Percentiles rank a stretch among this genome's conserved stretches.
Evolutionary conservation across 2,113 vertebrate species (phyloP).

Genomic region (Onychorhynchus coronatus): DNA sequence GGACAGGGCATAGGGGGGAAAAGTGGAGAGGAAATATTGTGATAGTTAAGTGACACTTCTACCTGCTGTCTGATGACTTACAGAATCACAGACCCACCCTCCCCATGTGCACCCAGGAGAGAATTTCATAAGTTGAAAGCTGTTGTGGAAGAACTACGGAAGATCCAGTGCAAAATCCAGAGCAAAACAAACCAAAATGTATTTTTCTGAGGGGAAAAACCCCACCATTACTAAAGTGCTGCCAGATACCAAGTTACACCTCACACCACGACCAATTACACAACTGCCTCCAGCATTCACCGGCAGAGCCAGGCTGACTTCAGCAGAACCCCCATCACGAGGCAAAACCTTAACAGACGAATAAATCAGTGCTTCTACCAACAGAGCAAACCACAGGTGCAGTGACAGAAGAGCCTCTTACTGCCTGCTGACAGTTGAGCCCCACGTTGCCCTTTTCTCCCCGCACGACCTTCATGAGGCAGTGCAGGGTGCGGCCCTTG

Average conservation of each 20-base stretch:
- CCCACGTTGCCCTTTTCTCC: conserved; percentile 85
- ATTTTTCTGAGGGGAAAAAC: neutral
- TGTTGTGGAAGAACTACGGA: neutral
- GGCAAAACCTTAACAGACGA: rapidly evolving
- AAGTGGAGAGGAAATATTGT: neutral
- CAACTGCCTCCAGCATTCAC: neutral
- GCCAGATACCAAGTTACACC: neutral
- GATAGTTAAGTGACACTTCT: too few species aligned
- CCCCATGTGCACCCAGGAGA: neutral
- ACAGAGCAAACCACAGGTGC: neutral
- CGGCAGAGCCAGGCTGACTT: neutral
- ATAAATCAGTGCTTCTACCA: neutral
- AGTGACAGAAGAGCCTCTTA: conserved; percentile 55
- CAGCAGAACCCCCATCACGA: neutral
- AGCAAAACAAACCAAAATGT: neutral
- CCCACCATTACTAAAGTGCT: neutral
- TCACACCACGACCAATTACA: neutral
- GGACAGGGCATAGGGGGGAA: neutral
- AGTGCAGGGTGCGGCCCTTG: conserved; percentile 94
- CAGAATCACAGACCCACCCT: too few species aligned
- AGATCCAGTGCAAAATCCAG: neutral
- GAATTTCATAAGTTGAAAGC: neutral
- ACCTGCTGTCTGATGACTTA: too few species aligned
- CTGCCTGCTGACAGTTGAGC: conserved; percentile 87
- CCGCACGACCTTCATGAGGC: conserved; percentile 90